Evolutionary conservation across 2,888 invertebrate species (phyloP).

Genomic region (Hyposoter dolosus): DNA sequence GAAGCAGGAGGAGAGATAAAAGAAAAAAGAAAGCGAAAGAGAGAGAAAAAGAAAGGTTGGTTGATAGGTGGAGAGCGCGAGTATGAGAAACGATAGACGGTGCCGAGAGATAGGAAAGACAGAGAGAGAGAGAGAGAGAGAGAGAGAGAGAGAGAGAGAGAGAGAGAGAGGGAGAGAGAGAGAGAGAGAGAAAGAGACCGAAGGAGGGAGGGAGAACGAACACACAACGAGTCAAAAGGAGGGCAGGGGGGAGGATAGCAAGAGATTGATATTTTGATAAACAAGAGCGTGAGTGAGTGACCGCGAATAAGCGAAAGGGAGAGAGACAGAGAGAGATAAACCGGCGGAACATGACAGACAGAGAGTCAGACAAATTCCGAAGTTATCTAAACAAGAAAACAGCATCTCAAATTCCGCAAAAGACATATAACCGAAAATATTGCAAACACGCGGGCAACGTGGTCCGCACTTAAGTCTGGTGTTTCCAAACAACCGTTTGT

Average conservation of each 20-base stretch:
- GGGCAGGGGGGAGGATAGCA: conserved; percentile 34
- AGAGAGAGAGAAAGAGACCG: conserved; percentile 3
- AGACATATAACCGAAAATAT: not conserved
- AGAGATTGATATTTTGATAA: conserved; percentile 58
- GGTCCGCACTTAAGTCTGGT: conserved; percentile 7
- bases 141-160: conserved; percentile 24
- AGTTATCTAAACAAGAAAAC: not conserved
- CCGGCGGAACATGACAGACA: not conserved
- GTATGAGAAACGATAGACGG: conserved; percentile 46
- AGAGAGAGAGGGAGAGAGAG: too few relatives aligned
- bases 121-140: conserved; percentile 14
- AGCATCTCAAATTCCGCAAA: not conserved
- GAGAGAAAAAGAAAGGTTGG: conserved; percentile 12
- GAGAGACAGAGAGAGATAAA: conserved; percentile 25
- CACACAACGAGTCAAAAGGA: not conserved
- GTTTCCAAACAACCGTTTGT: not conserved
- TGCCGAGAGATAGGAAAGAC: conserved; percentile 28
- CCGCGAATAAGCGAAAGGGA: conserved; percentile 4
- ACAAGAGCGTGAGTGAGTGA: conserved; percentile 64
- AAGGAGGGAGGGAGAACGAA: conserved; percentile 28
- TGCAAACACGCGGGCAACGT: conserved; percentile 18
- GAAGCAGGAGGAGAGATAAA: not conserved
- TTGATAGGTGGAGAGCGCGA: conserved; percentile 18
- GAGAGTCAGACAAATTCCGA: conserved; percentile 19
- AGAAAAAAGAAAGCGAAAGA: conserved; percentile 19